Evolutionary conservation across 2,113 vertebrate species (phyloP).

Genomic region (Saimiri boliviensis): DNA sequence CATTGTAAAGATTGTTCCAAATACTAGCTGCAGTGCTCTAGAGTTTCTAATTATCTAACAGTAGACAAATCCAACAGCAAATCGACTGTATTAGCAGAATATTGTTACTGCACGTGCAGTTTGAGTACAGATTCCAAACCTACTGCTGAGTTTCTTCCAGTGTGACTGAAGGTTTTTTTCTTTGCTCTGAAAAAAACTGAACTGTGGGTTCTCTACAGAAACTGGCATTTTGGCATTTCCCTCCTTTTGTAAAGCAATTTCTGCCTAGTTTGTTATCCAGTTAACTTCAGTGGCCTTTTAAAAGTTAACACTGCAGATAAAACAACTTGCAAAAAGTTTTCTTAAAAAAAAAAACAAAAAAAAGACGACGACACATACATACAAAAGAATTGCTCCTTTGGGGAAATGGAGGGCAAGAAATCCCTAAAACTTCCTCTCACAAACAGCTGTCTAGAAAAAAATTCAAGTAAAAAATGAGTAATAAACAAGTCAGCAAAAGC

Average conservation of each 20-base stretch:
- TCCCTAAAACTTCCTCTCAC: not conserved
- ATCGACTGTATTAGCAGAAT: slow-evolving; percentile 82
- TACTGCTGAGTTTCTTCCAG: slow-evolving; percentile 72
- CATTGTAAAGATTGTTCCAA: slow-evolving; percentile 85
- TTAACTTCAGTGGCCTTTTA: not conserved
- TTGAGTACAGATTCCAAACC: slow-evolving; percentile 76
- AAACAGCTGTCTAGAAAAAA: not conserved
- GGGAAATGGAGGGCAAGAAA: not conserved
- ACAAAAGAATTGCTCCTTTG: not conserved
- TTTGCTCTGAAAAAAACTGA: slow-evolving; percentile 78
- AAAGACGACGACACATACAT: not conserved
- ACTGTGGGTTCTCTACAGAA: not conserved
- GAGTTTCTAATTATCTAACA: slow-evolving; percentile 92
- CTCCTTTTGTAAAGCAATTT: not conserved
- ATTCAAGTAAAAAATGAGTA: not conserved
- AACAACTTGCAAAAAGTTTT: not conserved
- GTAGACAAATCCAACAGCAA: slow-evolving; percentile 86
- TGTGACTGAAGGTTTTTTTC: slow-evolving; percentile 67
- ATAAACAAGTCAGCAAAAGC: not conserved
- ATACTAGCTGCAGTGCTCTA: slow-evolving; percentile 86
- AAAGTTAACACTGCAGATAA: not conserved
- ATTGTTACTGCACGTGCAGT: slow-evolving; percentile 69
- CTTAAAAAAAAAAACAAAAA: not conserved
- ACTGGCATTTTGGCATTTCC: not conserved
- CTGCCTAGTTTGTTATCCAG: not conserved